Evolutionary conservation across 2,797 vertebrate species (phyloP), one percentile per base, ranked within the genome.

Genomic region (Fistularia commersonii): DNA sequence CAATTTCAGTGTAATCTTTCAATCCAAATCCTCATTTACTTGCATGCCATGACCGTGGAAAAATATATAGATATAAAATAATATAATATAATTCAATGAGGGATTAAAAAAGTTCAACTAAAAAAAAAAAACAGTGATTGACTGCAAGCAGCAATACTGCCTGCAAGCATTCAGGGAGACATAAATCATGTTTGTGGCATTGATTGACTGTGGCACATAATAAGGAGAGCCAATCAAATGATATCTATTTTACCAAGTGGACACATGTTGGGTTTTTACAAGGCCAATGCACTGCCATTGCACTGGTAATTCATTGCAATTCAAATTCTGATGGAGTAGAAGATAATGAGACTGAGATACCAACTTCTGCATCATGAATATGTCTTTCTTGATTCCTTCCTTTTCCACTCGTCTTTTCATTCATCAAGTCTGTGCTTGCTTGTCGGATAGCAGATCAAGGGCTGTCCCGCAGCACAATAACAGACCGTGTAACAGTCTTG

Each of bases 201-300:
- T 89, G 85, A 90, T 87, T 81, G 78, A 71, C 68, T 74, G 71
- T 89, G 86, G 89, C 86, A 76, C 78, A 80, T 77, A 88, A 85
- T 86, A 88, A 86, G 81, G 78, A 79, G 79, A 88, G 83, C 83
- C 86, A 88, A 89, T 89, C 83, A 86, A 73, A 62, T 82, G 66
- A 68, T 74, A 85, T 87, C 73, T 79, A 85, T 79, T 78, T 71
- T 76, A 79, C 74, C 77, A 67, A 61, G 69, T 74, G 86, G 85
- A 88, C 75, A 83, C 81, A 81, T 48, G 80, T 66, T 50, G 72
- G 57, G 82, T 65, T 79, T 70, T 70, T 83, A 82, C 84, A 87
- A 88, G 83, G 83, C 84, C 76, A 72, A 69, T 52, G 11, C 59
- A 63, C 57, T 59, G 72, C 71, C 61, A 75, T 82, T 82, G 72